phyloP scores from a whole-genome alignment of 2,888 invertebrate genomes.

The Hemaris fuciformis region DNA sequence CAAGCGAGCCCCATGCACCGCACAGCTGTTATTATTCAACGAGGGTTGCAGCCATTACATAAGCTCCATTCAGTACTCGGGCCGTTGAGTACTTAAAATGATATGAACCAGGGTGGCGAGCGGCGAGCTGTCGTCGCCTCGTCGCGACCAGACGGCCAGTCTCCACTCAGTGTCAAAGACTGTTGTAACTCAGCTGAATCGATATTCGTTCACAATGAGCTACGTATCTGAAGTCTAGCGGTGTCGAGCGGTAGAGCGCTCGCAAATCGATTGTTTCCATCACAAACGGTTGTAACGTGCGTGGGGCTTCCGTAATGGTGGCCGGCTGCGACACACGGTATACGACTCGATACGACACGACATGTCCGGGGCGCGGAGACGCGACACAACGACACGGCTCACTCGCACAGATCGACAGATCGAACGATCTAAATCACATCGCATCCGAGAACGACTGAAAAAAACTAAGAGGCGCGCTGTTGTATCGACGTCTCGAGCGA shows the following conservation, averaged over 20 bases:
- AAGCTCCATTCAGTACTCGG: background rate
- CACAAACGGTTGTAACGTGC: slow-evolving; percentile 11
- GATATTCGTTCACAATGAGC: slow-evolving; percentile 6
- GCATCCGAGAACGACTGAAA: slow-evolving; percentile 8
- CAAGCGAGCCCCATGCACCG: background rate
- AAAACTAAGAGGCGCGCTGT: slow-evolving; percentile 1
- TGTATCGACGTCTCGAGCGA: slow-evolving; percentile 14
- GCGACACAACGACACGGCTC: slow-evolving; percentile 1
- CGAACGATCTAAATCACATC: slow-evolving; percentile 4
- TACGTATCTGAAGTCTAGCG: slow-evolving; percentile 1
- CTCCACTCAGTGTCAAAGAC: slow-evolving; percentile 5
- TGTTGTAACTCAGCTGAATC: slow-evolving; percentile 5
- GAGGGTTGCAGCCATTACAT: slow-evolving; percentile 5
- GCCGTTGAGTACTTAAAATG: background rate
- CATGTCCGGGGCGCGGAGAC: slow-evolving; percentile 3
- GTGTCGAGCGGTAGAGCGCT: background rate
- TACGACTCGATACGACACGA: background rate
- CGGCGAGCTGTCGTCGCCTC: background rate
- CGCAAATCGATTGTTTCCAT: slow-evolving; percentile 10
- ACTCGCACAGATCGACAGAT: slow-evolving; percentile 11
- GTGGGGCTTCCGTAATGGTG: slow-evolving; percentile 9
- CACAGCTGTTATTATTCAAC: slow-evolving; percentile 1
- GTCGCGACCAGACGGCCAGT: background rate
- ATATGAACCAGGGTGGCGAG: background rate
- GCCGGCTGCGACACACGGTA: background rate